Evolutionary conservation across 2,797 vertebrate genomes (phyloP).

Genomic region (Mastacembelus armatus): DNA sequence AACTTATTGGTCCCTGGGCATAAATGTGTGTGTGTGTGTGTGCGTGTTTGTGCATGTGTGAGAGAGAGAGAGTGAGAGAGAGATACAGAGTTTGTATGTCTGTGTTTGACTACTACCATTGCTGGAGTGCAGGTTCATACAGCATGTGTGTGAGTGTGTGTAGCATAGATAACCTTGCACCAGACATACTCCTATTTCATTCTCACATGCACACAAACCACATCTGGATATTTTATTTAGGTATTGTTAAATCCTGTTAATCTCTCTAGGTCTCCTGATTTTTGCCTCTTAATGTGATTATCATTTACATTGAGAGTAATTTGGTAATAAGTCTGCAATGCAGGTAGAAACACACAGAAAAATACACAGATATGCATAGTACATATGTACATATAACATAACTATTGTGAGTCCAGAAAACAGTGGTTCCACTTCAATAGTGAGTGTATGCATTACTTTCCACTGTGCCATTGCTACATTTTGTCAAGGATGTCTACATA

Average conservation of each 20-base stretch:
- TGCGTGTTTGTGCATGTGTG: slow-evolving; percentile 28
- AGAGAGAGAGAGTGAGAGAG: slow-evolving; percentile 30
- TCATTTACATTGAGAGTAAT: background rate
- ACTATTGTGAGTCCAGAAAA: background rate
- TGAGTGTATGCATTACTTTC: background rate
- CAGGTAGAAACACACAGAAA: background rate
- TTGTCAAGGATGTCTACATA: background rate
- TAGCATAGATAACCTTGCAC: slow-evolving; percentile 21
- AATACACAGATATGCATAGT: background rate
- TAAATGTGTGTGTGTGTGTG: slow-evolving; percentile 45
- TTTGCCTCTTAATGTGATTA: too few relatives aligned
- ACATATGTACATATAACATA: background rate
- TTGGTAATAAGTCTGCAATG: background rate
- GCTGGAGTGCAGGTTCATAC: slow-evolving; percentile 25
- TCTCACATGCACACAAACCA: slow-evolving; percentile 36
- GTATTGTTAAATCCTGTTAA: slow-evolving; percentile 20
- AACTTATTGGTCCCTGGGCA: slow-evolving; percentile 77
- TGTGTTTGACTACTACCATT: slow-evolving; percentile 5
- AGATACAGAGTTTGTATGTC: slow-evolving; percentile 11
- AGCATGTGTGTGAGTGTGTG: background rate
- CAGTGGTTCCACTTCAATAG: background rate
- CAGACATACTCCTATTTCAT: slow-evolving; percentile 22
- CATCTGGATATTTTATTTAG: slow-evolving; percentile 64
- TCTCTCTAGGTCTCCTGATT: too few relatives aligned
- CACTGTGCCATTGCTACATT: slow-evolving; percentile 1